phyloP scores from a whole-genome alignment of 2,888 invertebrate species.

The Pristionchus mayeri region DNA sequence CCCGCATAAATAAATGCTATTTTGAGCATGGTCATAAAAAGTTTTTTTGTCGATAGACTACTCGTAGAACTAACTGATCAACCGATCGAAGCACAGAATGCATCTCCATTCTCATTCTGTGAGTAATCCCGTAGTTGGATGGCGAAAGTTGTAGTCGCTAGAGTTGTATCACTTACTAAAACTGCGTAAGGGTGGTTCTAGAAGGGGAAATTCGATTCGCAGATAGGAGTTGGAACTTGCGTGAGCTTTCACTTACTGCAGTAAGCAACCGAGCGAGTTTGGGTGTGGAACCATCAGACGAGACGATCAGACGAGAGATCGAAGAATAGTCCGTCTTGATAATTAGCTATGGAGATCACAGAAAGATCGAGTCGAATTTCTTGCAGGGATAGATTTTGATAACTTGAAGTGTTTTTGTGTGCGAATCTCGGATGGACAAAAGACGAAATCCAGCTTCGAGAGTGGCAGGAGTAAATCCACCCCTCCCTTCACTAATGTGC shows the following conservation, averaged over 20 bases:
- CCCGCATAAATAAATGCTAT: too few relatives aligned
- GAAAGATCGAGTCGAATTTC: not conserved
- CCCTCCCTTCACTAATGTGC: not conserved
- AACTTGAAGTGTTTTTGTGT: slow-evolving; percentile 2
- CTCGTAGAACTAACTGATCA: too few relatives aligned
- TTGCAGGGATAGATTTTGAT: not conserved
- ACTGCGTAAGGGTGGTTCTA: not conserved
- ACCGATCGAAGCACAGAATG: too few relatives aligned
- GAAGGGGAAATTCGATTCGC: not conserved
- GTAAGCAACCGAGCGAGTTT: not conserved
- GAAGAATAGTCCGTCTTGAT: not conserved
- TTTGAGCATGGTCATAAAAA: too few relatives aligned
- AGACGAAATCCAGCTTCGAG: slow-evolving; percentile 2
- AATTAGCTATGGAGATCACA: too few relatives aligned
- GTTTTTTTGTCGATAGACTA: too few relatives aligned
- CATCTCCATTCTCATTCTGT: too few relatives aligned
- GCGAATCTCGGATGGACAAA: not conserved
- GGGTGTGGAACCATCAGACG: slow-evolving; percentile 32
- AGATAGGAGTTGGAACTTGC: not conserved
- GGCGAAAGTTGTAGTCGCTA: not conserved
- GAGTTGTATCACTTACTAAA: not conserved
- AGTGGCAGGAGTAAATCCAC: slow-evolving; percentile 13
- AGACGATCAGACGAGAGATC: not conserved
- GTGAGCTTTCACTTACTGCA: not conserved
- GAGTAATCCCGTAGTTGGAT: slow-evolving; percentile 2